phyloP scores from a whole-genome alignment of 2,888 invertebrate genomes.

The Apamea epomidion region DNA sequence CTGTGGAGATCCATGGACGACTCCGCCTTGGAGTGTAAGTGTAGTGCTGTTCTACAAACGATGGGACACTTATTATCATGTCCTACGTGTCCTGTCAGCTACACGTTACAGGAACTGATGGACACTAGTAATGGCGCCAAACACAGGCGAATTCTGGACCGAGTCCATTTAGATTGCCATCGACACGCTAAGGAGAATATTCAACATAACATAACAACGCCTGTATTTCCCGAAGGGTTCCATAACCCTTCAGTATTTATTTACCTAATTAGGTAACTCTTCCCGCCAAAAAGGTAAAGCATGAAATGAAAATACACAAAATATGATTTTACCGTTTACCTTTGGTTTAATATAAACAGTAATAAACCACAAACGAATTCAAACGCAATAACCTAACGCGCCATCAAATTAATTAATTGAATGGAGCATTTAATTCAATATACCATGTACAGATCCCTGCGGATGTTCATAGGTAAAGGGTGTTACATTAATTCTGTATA shows the following conservation, averaged over 20 bases:
- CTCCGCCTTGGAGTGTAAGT: too few relatives aligned
- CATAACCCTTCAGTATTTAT: neutral
- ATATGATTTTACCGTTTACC: neutral
- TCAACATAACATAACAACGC: neutral
- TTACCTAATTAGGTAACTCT: too few relatives aligned
- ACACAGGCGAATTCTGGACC: neutral
- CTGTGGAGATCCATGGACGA: too few relatives aligned
- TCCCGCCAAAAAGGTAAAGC: neutral
- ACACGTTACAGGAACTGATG: too few relatives aligned
- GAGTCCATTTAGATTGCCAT: neutral
- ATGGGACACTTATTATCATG: too few relatives aligned
- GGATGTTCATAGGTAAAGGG: constrained; percentile 60
- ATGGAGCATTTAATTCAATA: constrained; percentile 61
- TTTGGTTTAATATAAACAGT: constrained; percentile 4
- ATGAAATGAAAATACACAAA: neutral
- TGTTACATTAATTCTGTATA: constrained; percentile 59
- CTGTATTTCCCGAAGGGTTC: neutral
- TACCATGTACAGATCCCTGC: constrained; percentile 49
- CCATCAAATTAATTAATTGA: constrained; percentile 57
- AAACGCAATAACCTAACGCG: constrained; percentile 43
- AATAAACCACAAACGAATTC: constrained; percentile 30
- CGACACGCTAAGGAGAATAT: neutral
- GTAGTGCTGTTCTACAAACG: too few relatives aligned
- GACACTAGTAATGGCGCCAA: neutral
- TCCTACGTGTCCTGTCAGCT: neutral